Conservation (phyloP, 2,888 invertebrate genomes). For the Drosophila mettleri region DNA sequence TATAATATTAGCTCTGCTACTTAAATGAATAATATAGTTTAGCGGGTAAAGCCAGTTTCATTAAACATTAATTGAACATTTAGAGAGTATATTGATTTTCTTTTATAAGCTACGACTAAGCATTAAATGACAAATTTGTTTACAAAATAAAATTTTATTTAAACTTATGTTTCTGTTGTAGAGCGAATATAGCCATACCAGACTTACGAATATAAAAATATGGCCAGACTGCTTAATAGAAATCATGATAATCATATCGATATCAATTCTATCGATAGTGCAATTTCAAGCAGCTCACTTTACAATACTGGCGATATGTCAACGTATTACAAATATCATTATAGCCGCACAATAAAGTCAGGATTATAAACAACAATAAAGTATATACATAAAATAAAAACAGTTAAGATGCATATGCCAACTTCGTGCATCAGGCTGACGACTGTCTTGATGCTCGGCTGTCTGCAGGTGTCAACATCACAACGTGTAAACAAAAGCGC, state of each 20-base stretch:
- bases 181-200: neutral
- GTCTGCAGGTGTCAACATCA: conserved; percentile 14
- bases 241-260: neutral
- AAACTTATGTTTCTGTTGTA: conserved; percentile 3
- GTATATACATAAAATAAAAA: neutral
- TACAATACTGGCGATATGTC: conserved; percentile 8
- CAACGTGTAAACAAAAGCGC: conserved; percentile 48
- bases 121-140: neutral
- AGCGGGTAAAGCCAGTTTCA: conserved; percentile 23
- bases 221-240: conserved; percentile 9
- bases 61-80: neutral
- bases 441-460: conserved; percentile 19
- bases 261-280: neutral
- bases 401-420: conserved; percentile 20
- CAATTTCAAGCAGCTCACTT: neutral
- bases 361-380: neutral
- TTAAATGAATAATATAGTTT: conserved; percentile 1
- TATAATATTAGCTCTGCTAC: neutral
- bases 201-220: neutral
- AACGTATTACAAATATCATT: conserved; percentile 40
- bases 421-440: conserved; percentile 2
- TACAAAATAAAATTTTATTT: neutral
- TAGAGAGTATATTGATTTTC: neutral
- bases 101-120: neutral
- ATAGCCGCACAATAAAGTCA: neutral